Conservation (phyloP, 2,888 invertebrate species). For the Cartodere bifasciata region DNA sequence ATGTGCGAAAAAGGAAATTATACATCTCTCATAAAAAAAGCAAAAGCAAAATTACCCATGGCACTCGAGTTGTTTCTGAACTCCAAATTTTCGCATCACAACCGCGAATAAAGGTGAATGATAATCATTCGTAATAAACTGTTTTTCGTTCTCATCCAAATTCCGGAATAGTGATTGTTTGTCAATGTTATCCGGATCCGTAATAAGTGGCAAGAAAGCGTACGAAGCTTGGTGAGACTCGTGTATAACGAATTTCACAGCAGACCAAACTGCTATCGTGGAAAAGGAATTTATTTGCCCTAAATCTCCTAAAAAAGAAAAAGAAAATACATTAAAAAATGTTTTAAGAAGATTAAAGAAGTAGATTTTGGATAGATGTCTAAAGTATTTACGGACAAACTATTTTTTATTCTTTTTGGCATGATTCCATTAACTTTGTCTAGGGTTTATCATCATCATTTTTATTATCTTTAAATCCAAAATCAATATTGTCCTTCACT, state of each 20-base stretch:
- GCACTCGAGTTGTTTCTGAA: conserved; percentile 71
- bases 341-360: no score
- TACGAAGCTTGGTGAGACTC: conserved; percentile 42
- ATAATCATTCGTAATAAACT: conserved; percentile 43
- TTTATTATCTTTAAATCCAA: no score
- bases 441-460: no score
- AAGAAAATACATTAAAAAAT: no score
- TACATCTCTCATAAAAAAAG: no score
- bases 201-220: conserved; percentile 75
- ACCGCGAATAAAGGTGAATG: conserved; percentile 83
- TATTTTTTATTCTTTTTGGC: no score
- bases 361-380: no score
- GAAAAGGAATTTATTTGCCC: conserved; percentile 72
- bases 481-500: no score
- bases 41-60: conserved; percentile 44
- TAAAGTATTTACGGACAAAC: no score
- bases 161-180: conserved; percentile 53
- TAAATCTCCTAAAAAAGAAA: conserved; percentile 43
- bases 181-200: conserved; percentile 68
- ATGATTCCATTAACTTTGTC: no score
- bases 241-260: conserved; percentile 70
- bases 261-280: conserved; percentile 88
- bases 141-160: conserved; percentile 41
- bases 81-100: conserved; percentile 71
- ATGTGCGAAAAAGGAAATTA: no score